phyloP scores from a whole-genome alignment of 23 tunicate species.

The Halocynthia aurantium region DNA sequence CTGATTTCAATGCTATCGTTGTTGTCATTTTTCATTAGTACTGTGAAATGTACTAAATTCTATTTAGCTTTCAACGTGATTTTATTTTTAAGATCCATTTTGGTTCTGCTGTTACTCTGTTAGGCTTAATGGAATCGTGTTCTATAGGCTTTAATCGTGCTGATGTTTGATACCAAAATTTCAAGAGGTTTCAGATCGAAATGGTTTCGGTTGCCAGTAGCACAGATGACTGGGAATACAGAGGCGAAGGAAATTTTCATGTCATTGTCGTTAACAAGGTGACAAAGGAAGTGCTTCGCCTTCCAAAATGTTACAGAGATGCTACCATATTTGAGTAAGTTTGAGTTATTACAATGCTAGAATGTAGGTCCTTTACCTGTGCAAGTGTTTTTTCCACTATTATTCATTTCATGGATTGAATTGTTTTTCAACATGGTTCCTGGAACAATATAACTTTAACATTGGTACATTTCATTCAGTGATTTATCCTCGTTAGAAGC shows the following conservation, averaged over 20 bases:
- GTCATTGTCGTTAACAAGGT: slow-evolving; percentile 52
- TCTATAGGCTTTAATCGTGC: background rate
- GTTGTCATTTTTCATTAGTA: too few species aligned
- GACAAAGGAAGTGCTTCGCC: slow-evolving; percentile 56
- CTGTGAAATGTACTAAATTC: too few species aligned
- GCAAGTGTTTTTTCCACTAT: too few species aligned
- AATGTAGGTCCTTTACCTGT: background rate
- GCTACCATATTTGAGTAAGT: slow-evolving; percentile 14
- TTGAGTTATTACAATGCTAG: background rate
- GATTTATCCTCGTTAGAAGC: slow-evolving; percentile 2
- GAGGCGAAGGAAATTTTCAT: slow-evolving; percentile 92
- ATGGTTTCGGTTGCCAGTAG: slow-evolving; percentile 6
- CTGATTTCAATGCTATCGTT: too few species aligned
- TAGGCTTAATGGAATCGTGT: background rate
- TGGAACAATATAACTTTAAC: too few species aligned
- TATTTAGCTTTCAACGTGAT: too few species aligned
- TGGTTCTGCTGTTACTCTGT: background rate
- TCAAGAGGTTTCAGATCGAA: background rate
- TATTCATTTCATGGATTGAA: too few species aligned
- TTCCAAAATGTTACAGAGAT: slow-evolving; percentile 36
- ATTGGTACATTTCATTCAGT: background rate
- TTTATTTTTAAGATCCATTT: background rate
- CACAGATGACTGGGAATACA: slow-evolving; percentile 62
- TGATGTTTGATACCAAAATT: background rate
- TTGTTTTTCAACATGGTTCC: too few species aligned